Percentiles rank a stretch among this genome's conserved stretches.
These are phyloP conservation scores for Gortyna flavago DNA, from an alignment of 2,888 invertebrate species.

Conservation along the genomic window DNA sequence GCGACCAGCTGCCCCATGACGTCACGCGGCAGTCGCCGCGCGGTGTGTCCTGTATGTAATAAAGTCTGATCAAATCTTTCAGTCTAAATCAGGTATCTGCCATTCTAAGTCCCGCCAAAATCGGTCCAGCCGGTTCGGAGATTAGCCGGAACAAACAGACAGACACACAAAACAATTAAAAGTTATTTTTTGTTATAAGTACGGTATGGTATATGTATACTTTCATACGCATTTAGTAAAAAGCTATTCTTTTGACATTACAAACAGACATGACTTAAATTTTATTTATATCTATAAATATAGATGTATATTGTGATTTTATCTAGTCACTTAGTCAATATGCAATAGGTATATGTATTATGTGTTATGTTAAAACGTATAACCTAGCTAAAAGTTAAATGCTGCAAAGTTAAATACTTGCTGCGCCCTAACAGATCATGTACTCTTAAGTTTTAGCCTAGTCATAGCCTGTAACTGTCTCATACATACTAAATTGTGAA, in stretches of 20 bases:
- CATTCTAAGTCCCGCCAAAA: background rate
- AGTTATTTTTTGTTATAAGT: background rate
- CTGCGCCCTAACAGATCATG: too few relatives aligned
- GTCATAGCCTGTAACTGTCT: too few relatives aligned
- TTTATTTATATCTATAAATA: background rate
- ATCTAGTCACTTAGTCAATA: background rate
- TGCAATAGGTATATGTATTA: background rate
- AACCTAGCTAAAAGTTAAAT: background rate
- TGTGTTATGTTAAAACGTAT: too few relatives aligned
- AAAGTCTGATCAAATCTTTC: background rate
- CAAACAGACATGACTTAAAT: background rate
- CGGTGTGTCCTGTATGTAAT: conserved; percentile 70
- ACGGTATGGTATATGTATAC: too few relatives aligned
- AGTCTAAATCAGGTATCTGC: background rate
- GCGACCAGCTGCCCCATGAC: conserved; percentile 95
- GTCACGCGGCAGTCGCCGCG: conserved; percentile 90
- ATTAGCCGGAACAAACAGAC: background rate
- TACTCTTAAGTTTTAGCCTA: too few relatives aligned
- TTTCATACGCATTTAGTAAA: background rate
- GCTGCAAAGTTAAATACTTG: background rate
- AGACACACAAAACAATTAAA: background rate
- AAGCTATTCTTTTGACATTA: background rate
- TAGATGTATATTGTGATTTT: too few relatives aligned
- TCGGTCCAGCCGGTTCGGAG: background rate
- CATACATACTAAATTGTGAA: background rate